phyloP scores from a whole-genome alignment of 1,140 invertebrate genomes.

The Phymastichus coffea region DNA sequence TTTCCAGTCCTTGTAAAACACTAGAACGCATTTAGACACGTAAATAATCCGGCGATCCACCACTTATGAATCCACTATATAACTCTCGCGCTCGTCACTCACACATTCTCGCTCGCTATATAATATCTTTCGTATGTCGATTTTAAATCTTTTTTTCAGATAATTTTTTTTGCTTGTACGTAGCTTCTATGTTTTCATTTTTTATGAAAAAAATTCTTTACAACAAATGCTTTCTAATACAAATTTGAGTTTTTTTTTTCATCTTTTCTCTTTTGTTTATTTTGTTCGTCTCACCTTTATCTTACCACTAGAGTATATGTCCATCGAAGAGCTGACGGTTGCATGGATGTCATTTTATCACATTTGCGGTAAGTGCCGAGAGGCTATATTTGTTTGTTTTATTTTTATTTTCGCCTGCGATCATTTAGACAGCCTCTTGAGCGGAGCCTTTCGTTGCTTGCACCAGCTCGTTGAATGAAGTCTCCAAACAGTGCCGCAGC shows the following conservation, averaged over 20 bases:
- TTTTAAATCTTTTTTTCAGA: slow-evolving; percentile 7
- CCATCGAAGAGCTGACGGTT: slow-evolving; percentile 36
- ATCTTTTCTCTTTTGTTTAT: slow-evolving; percentile 16
- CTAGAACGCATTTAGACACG: slow-evolving; percentile 29
- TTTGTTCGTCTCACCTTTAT: slow-evolving; percentile 28
- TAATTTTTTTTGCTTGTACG: slow-evolving; percentile 6
- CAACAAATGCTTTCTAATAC: slow-evolving; percentile 14
- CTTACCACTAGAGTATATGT: slow-evolving; percentile 24
- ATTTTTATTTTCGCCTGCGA: slow-evolving; percentile 29
- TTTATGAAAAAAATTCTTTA: slow-evolving; percentile 23
- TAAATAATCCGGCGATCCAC: slow-evolving; percentile 13
- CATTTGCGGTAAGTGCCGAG: slow-evolving; percentile 47
- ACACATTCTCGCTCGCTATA: slow-evolving; percentile 21
- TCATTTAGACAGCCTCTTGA: slow-evolving; percentile 39
- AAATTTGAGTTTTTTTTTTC: slow-evolving; percentile 20
- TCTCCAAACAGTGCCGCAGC: slow-evolving; percentile 91
- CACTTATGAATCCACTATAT: slow-evolving; percentile 9
- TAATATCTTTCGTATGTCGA: slow-evolving; percentile 19
- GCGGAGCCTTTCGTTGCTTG: slow-evolving; percentile 58
- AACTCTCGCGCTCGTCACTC: slow-evolving; percentile 6
- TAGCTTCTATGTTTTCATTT: slow-evolving; percentile 7
- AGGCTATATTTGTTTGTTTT: too few species aligned
- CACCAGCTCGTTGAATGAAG: slow-evolving; percentile 84
- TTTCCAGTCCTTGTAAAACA: slow-evolving; percentile 21
- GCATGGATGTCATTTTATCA: slow-evolving; percentile 52